These are phyloP conservation scores for Zelleria hepariella DNA, from an alignment of 2,888 invertebrate species.

Conservation along the genomic window DNA sequence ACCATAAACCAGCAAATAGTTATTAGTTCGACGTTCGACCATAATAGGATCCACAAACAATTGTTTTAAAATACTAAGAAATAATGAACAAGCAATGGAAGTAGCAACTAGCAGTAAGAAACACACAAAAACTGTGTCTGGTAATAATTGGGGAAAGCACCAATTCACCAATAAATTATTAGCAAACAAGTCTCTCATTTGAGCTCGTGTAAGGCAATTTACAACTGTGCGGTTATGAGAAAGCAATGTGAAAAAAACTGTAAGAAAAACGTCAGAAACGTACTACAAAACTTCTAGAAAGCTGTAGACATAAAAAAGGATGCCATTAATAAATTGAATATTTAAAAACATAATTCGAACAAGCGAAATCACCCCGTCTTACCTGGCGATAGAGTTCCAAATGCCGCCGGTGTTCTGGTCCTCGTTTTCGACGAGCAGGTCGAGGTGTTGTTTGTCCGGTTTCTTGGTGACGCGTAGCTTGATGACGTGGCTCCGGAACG, in stretches of 20 bases:
- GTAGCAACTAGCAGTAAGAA: too few relatives aligned
- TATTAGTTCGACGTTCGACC: too few relatives aligned
- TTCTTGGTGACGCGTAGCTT: slow-evolving; percentile 93
- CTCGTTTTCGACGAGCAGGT: slow-evolving; percentile 87
- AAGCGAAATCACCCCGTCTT: slow-evolving; percentile 9
- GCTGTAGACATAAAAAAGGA: background rate
- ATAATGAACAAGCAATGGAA: too few relatives aligned
- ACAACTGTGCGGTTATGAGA: background rate
- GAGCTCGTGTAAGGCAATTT: too few relatives aligned
- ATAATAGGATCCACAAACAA: too few relatives aligned
- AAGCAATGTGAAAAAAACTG: too few relatives aligned
- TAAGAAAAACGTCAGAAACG: background rate
- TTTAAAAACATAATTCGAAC: background rate
- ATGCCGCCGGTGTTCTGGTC: slow-evolving; percentile 78
- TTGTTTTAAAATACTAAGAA: too few relatives aligned
- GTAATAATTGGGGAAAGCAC: too few relatives aligned
- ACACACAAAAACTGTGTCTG: too few relatives aligned
- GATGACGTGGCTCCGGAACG: slow-evolving; percentile 91
- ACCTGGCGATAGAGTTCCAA: slow-evolving; percentile 97
- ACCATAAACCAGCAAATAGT: too few relatives aligned
- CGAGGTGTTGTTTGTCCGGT: slow-evolving; percentile 87
- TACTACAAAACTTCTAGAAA: background rate
- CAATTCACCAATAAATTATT: too few relatives aligned
- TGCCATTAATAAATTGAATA: background rate
- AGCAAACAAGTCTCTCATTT: too few relatives aligned